Evolutionary conservation across 1,140 invertebrate species (phyloP).

Genomic region (Leptinotarsa lineolata): DNA sequence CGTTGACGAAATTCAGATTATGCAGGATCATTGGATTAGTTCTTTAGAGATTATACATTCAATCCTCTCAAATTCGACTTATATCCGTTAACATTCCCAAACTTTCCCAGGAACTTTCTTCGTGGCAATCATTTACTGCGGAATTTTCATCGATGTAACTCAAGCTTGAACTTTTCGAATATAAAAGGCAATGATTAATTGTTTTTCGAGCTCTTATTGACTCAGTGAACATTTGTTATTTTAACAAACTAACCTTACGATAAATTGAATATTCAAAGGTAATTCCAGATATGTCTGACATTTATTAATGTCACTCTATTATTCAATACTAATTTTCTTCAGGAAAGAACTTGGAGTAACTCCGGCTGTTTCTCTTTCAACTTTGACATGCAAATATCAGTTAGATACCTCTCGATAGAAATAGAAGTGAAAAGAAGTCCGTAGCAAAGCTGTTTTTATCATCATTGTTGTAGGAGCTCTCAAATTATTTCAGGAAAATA

Average conservation of each 20-base stretch:
- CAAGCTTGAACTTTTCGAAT: constrained; percentile 15
- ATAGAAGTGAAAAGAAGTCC: too few species aligned
- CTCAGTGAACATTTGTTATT: constrained; percentile 23
- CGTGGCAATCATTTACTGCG: constrained; percentile 11
- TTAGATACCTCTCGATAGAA: too few species aligned
- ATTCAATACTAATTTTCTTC: neutral
- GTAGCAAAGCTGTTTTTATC: too few species aligned
- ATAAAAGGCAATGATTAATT: constrained; percentile 22
- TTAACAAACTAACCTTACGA: constrained; percentile 24
- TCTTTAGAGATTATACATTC: neutral
- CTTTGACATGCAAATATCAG: too few species aligned
- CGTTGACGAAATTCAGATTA: neutral
- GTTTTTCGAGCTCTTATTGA: constrained; percentile 20
- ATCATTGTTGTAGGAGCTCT: too few species aligned
- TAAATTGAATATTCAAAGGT: constrained; percentile 15
- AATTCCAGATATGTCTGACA: constrained; percentile 22
- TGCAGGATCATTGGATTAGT: neutral
- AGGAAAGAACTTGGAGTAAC: neutral
- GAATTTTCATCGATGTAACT: constrained; percentile 22
- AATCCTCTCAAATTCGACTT: too few species aligned
- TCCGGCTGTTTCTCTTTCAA: too few species aligned
- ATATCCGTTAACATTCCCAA: neutral
- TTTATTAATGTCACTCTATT: constrained; percentile 20
- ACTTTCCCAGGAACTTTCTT: neutral
- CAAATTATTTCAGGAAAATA: too few species aligned